Evolutionary conservation across 92 coral and sea anemone species (phyloP).

Genomic region (Paragorgia papillata): DNA sequence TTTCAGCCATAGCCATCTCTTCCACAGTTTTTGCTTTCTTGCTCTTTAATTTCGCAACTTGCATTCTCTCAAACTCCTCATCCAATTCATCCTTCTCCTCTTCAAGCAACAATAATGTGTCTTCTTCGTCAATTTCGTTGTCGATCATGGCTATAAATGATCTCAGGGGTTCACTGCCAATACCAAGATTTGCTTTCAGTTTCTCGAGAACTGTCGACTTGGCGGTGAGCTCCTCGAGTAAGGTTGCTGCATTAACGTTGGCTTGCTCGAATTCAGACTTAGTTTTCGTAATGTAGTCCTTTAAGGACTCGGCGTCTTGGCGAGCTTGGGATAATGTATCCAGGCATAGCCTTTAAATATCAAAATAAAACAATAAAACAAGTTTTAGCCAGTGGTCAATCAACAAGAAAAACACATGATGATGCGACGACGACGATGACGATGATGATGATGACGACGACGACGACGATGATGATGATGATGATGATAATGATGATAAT

Average conservation of each 20-base stretch:
- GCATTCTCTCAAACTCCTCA: conserved; percentile 92
- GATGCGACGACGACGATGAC: too few relatives aligned
- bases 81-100: conserved; percentile 89
- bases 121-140: conserved; percentile 95
- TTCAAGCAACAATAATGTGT: conserved; percentile 74
- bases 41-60: conserved; percentile 80
- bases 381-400: not conserved
- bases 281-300: conserved; percentile 81
- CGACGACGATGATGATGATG: too few relatives aligned
- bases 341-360: conserved; percentile 66
- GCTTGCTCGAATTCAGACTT: conserved; percentile 79
- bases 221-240: conserved; percentile 82
- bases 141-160: conserved; percentile 93
- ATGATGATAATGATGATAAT: too few relatives aligned
- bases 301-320: conserved; percentile 81
- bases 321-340: conserved; percentile 90
- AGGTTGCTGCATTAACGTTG: conserved; percentile 69
- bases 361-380: not conserved
- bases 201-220: conserved; percentile 89
- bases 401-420: too few relatives aligned
- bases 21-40: conserved; percentile 83
- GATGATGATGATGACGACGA: too few relatives aligned
- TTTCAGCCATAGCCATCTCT: conserved; percentile 77
- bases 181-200: conserved; percentile 93
- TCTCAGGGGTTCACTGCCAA: conserved; percentile 87